These are phyloP conservation scores for Phalacrocorax aristotelis DNA, from an alignment of 2,113 vertebrate genomes.

Conservation along the genomic window DNA sequence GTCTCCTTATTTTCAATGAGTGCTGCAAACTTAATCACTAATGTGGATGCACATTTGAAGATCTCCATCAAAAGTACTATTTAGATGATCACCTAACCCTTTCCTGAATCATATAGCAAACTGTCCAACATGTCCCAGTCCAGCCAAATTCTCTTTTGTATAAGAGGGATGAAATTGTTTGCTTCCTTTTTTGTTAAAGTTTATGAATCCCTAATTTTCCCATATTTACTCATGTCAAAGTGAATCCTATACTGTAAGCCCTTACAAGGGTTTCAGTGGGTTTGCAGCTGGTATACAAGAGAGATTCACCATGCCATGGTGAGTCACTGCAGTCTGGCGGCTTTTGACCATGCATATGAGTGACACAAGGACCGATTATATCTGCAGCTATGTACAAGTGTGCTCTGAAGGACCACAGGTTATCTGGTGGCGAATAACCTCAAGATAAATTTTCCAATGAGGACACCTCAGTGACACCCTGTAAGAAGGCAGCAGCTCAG, in stretches of 20 bases:
- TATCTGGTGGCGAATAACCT: background rate
- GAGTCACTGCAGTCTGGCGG: background rate
- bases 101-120: background rate
- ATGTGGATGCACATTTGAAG: background rate
- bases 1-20: background rate
- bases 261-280: background rate
- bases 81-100: background rate
- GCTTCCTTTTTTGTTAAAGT: background rate
- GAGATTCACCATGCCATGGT: fast-evolving
- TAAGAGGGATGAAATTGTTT: background rate
- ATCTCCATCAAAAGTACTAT: background rate
- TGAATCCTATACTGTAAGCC: background rate
- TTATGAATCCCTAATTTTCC: background rate
- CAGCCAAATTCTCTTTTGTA: background rate
- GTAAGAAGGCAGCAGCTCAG: background rate
- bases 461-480: background rate
- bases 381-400: background rate
- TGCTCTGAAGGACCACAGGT: background rate
- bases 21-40: background rate
- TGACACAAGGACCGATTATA: background rate
- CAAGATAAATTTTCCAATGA: background rate
- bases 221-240: background rate
- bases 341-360: fast-evolving
- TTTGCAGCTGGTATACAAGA: background rate
- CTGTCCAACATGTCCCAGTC: background rate